A percentile compares a stretch with the other conserved stretches of the same genome.
These are phyloP conservation scores for Opisthocomus hoazin DNA, from an alignment of 2,113 vertebrate genomes.

Conservation along the genomic window DNA sequence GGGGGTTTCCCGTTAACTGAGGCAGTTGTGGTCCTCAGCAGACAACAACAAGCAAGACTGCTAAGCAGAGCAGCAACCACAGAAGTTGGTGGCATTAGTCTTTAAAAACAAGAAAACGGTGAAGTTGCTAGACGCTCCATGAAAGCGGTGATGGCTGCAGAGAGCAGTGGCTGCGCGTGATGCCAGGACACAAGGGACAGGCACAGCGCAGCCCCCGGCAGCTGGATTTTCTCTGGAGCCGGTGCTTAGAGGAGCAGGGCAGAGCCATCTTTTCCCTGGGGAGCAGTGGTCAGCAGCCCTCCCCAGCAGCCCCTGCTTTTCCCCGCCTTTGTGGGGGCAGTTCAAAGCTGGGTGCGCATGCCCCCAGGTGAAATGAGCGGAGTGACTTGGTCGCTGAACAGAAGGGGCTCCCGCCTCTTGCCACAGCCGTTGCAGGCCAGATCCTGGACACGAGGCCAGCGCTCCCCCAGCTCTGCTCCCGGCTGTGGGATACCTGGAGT, in stretches of 20 bases:
- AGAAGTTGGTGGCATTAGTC: not conserved
- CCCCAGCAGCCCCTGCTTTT: not conserved
- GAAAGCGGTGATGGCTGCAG: not conserved
- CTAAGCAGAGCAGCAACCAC: not conserved
- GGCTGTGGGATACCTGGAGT: rapidly evolving
- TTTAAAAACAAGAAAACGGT: not conserved
- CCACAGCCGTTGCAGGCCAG: not conserved
- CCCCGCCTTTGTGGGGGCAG: not conserved
- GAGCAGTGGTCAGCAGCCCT: not conserved
- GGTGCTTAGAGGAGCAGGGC: not conserved
- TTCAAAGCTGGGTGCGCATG: not conserved
- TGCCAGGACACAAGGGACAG: not conserved
- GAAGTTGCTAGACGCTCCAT: not conserved
- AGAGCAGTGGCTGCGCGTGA: not conserved
- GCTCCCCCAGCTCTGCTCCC: not conserved
- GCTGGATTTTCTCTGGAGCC: not conserved
- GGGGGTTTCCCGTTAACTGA: not conserved
- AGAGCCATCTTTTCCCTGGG: not conserved
- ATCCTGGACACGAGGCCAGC: rapidly evolving
- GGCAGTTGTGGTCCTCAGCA: not conserved
- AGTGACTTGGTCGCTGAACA: not conserved
- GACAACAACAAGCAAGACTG: too few relatives aligned
- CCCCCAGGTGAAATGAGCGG: too few relatives aligned
- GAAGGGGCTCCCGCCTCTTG: not conserved
- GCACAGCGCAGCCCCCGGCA: too few relatives aligned